These are phyloP conservation scores for Hoplostethus mediterraneus DNA, from an alignment of 2,797 vertebrate species.

Conservation along the genomic window DNA sequence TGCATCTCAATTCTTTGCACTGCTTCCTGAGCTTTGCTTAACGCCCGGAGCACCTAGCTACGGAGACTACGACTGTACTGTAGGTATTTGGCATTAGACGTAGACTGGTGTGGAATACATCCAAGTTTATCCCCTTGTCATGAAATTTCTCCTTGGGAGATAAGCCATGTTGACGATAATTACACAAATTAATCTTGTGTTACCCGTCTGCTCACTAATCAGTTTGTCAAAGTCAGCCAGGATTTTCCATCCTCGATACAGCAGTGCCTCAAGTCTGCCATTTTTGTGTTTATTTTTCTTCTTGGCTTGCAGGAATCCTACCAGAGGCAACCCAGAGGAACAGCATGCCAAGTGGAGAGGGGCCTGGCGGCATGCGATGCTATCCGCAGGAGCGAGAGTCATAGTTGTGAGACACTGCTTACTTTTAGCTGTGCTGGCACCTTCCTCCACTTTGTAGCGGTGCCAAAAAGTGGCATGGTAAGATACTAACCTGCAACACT, in stretches of 20 bases:
- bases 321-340: slow-evolving; percentile 73
- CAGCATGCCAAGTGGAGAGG: slow-evolving; percentile 71
- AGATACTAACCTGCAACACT: slow-evolving; percentile 77
- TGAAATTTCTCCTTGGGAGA: slow-evolving; percentile 67
- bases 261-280: slow-evolving; percentile 61
- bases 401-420: slow-evolving; percentile 73
- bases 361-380: slow-evolving; percentile 64
- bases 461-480: slow-evolving; percentile 73
- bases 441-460: slow-evolving; percentile 49
- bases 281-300: slow-evolving; percentile 64
- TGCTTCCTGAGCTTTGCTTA: slow-evolving; percentile 5
- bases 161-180: slow-evolving; percentile 75
- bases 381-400: slow-evolving; percentile 61
- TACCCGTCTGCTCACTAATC: slow-evolving; percentile 79
- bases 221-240: slow-evolving; percentile 83
- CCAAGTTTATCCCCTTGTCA: slow-evolving; percentile 62
- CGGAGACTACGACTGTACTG: slow-evolving; percentile 1
- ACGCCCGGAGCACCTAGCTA: slow-evolving; percentile 8
- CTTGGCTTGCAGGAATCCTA: slow-evolving; percentile 73
- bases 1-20: slow-evolving; percentile 24
- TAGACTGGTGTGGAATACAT: slow-evolving; percentile 45
- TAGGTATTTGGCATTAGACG: slow-evolving; percentile 23
- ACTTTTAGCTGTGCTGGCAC: slow-evolving; percentile 69
- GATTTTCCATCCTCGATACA: slow-evolving; percentile 67
- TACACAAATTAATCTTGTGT: slow-evolving; percentile 83